Evolutionary conservation across 2,888 invertebrate genomes (phyloP), one percentile per base, ranked within the genome.

Genomic region (Drosophila histrio): DNA sequence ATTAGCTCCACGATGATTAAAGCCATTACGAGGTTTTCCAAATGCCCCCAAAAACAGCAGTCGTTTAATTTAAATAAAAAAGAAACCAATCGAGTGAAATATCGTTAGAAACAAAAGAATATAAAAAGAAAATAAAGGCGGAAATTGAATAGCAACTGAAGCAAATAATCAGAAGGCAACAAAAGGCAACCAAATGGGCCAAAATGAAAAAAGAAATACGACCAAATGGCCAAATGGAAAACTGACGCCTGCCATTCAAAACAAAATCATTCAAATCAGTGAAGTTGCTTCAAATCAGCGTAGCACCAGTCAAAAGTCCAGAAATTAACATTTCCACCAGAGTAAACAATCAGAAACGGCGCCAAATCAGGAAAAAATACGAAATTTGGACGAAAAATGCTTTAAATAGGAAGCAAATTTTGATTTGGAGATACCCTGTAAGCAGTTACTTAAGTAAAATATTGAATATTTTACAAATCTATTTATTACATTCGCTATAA

Each of bases 261-360:
- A 53, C 53, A 60, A 64, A 82, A 88, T 86, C 84, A 72, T 72
- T 80, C 52, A 79, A 86, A 88, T 72, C 86, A 64, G 44, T 57
- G 72, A 28, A 77, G 73, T 59, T 72, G 49, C 52, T 52, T 13
- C 57, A 59, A 74, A 70, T 78, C 75, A 67, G 60, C 60, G 67
- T 59, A 56, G 59, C 56, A 49, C 61, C 88, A 75, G 77, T 86
- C 79, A 86, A 86, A 88, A 88, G 88, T 83, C 84, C 81, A 84
- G 67, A 83, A 83, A 83, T 83, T 83, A 83, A 83, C 82, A 83
- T 83, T 83, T 88, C 88, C 84, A 87, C 36, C 65, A 79, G 82
- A 87, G 61, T 88, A 87, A 88, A 84, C 82, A 88, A 88, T 73
- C 63, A 66, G 56, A 50, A 81, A 19, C 62, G 59, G 59, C 49